Evolutionary conservation across 1,140 invertebrate species (phyloP).

Genomic region (Sinonovacula constricta): DNA sequence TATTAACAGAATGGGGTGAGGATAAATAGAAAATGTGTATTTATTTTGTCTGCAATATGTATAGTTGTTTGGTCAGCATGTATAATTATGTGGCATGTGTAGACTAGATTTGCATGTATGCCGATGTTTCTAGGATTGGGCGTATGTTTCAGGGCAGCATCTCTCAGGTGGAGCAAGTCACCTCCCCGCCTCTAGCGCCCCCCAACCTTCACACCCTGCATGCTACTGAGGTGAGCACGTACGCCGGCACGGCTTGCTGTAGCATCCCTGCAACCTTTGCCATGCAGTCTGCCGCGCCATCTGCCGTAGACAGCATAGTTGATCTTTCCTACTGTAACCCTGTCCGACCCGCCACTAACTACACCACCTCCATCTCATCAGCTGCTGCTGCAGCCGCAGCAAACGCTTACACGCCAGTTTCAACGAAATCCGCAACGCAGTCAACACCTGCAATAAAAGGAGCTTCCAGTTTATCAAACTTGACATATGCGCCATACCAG

Average conservation of each 20-base stretch:
- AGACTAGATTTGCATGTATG: constrained; percentile 24
- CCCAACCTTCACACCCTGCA: neutral
- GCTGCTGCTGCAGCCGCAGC: neutral
- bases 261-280: neutral
- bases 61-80: neutral
- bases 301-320: too few species aligned
- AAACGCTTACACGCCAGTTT: neutral
- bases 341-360: neutral
- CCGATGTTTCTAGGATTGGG: constrained; percentile 46
- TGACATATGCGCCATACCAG: constrained; percentile 62
- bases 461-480: constrained; percentile 10
- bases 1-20: too few species aligned
- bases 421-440: neutral
- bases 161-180: constrained; percentile 30
- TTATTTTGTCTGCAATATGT: neutral
- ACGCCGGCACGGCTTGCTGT: constrained; percentile 1
- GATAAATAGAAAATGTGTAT: neutral
- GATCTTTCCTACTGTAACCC: constrained; percentile 12
- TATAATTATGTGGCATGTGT: neutral
- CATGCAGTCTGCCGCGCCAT: neutral
- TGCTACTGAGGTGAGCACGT: neutral
- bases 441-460: constrained; percentile 17
- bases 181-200: neutral
- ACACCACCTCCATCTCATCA: constrained; percentile 2
- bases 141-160: constrained; percentile 56